A percentile compares a stretch with the other conserved stretches of the same genome.
phyloP scores from a whole-genome alignment of 2,113 vertebrate species.

The Solenodon paradoxus region DNA sequence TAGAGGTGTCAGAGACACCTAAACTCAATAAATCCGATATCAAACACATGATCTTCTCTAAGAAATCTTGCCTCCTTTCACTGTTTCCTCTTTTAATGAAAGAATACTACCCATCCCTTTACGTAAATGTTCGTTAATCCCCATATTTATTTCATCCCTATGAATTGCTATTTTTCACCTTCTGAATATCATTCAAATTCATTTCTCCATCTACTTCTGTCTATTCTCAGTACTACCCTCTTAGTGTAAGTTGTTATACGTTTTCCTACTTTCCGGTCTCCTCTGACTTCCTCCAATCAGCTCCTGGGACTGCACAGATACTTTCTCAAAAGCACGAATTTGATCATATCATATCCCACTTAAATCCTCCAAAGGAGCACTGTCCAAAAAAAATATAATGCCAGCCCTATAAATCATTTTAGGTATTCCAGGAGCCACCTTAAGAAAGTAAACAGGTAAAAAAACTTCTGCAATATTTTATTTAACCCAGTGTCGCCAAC shows the following conservation, averaged over 20 bases:
- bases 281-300: background rate
- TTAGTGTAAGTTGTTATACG: background rate
- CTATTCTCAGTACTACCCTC: background rate
- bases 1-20: background rate
- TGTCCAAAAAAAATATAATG: background rate
- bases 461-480: background rate
- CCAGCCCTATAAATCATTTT: background rate
- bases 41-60: background rate
- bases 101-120: background rate
- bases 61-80: background rate
- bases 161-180: background rate
- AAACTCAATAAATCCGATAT: background rate
- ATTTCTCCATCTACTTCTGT: background rate
- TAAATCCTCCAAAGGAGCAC: background rate
- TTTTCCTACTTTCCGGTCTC: background rate
- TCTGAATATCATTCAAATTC: background rate
- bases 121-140: background rate
- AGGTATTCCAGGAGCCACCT: background rate
- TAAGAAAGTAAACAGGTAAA: background rate
- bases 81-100: background rate
- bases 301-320: background rate
- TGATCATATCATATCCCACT: background rate
- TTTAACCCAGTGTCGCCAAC: background rate
- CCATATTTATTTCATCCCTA: background rate
- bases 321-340: constrained; percentile 14